Conservation (phyloP, 1,140 invertebrate genomes). For the Pseudomyrmex flavicornis region DNA sequence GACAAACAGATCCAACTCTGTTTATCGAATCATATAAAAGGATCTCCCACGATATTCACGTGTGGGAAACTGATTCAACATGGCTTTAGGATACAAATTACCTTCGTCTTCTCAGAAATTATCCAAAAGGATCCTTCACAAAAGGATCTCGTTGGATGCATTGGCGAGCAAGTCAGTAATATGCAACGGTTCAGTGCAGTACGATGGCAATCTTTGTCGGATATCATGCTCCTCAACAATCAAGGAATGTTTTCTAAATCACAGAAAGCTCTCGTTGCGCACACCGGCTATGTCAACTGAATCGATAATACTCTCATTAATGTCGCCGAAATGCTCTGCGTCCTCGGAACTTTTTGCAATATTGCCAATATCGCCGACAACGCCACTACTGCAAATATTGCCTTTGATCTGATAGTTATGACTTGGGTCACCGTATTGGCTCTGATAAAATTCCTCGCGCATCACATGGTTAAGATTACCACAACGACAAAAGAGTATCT, state of each 20-base stretch:
- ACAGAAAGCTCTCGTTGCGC: slow-evolving; percentile 83
- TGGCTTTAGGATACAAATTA: background rate
- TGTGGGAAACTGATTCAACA: background rate
- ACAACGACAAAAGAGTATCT: slow-evolving; percentile 95
- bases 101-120: background rate
- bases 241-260: slow-evolving; percentile 68
- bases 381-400: slow-evolving; percentile 31
- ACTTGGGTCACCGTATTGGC: slow-evolving; percentile 93
- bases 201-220: slow-evolving; percentile 3
- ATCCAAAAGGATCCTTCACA: slow-evolving; percentile 2
- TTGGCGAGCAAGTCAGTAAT: background rate
- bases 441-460: slow-evolving; percentile 96
- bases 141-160: slow-evolving; percentile 24
- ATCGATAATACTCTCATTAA: slow-evolving; percentile 62
- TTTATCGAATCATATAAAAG: slow-evolving; percentile 6
- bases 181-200: slow-evolving; percentile 14
- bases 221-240: slow-evolving; percentile 28
- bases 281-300: slow-evolving; percentile 70
- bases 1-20: background rate
- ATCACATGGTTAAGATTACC: slow-evolving; percentile 95
- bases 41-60: background rate
- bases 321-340: slow-evolving; percentile 53
- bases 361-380: slow-evolving; percentile 32
- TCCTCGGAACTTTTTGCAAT: slow-evolving; percentile 71
- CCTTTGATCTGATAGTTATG: slow-evolving; percentile 81